These are phyloP conservation scores for Parazoanthus atlanticus DNA, from an alignment of 92 coral and sea anemone genomes.

Conservation along the genomic window DNA sequence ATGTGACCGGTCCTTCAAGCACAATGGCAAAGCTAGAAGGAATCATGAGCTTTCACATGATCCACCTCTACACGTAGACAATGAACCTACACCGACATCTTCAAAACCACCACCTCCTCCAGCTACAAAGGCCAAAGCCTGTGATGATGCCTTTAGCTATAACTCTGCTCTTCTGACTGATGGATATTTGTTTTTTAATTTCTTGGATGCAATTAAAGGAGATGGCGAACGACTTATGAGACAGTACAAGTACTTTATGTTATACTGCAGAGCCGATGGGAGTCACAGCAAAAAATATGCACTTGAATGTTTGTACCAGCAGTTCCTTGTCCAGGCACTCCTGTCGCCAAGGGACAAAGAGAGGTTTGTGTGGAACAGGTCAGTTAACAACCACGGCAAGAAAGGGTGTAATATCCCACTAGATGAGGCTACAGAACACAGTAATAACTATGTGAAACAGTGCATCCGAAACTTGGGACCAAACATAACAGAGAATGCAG, in stretches of 20 bases:
- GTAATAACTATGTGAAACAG: slow-evolving; percentile 59
- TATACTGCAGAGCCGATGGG: slow-evolving; percentile 60
- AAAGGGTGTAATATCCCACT: slow-evolving; percentile 53
- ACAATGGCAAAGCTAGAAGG: slow-evolving; percentile 38
- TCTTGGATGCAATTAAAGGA: slow-evolving; percentile 72
- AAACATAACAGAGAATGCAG: slow-evolving; percentile 54
- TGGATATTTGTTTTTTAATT: slow-evolving; percentile 58
- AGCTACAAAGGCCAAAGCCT: slow-evolving; percentile 8
- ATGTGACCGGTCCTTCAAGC: slow-evolving; percentile 41
- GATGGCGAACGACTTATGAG: slow-evolving; percentile 70
- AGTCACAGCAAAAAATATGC: slow-evolving; percentile 54
- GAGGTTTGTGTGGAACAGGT: slow-evolving; percentile 57
- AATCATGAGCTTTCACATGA: slow-evolving; percentile 48
- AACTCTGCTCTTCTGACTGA: slow-evolving; percentile 64
- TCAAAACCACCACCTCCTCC: background rate
- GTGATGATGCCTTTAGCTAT: slow-evolving; percentile 59
- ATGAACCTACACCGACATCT: background rate
- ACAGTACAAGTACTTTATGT: slow-evolving; percentile 64
- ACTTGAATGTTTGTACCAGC: slow-evolving; percentile 52
- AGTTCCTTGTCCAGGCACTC: slow-evolving; percentile 40
- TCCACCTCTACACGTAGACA: slow-evolving; percentile 5
- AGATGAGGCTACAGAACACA: slow-evolving; percentile 48
- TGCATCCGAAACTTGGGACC: slow-evolving; percentile 54
- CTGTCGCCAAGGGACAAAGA: slow-evolving; percentile 51
- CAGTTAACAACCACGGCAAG: slow-evolving; percentile 50